phyloP scores from a whole-genome alignment of 2,888 invertebrate species.

The Rotaria macrura region DNA sequence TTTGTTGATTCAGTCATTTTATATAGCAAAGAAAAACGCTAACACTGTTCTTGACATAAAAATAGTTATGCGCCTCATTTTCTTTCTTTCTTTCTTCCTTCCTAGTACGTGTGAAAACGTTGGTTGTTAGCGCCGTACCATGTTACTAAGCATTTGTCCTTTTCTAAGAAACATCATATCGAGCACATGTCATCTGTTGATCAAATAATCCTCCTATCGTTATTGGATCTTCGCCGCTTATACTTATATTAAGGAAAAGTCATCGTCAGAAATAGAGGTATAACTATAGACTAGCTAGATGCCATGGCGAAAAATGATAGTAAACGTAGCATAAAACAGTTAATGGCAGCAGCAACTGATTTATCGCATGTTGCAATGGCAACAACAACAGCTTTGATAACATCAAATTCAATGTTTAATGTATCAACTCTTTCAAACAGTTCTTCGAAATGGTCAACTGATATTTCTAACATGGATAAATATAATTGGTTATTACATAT shows the following conservation, averaged over 20 bases:
- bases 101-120: neutral
- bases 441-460: neutral
- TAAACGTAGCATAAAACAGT: too few species aligned
- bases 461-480: neutral
- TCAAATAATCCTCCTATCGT: neutral
- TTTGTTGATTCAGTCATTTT: too few species aligned
- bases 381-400: neutral
- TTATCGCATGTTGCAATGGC: neutral
- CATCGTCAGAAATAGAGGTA: neutral
- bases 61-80: too few species aligned
- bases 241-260: neutral
- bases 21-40: too few species aligned
- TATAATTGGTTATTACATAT: conserved; percentile 50
- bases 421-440: neutral
- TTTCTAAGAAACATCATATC: neutral
- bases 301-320: neutral
- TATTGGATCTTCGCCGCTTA: too few species aligned
- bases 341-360: neutral
- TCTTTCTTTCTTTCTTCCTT: neutral
- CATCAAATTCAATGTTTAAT: neutral
- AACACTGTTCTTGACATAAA: too few species aligned
- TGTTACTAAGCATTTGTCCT: neutral
- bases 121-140: neutral
- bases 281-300: neutral
- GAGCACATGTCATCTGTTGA: neutral